Evolutionary conservation across 2,113 vertebrate genomes (phyloP), one percentile per base, ranked within the genome.

Genomic region (Aptenodytes forsteri): DNA sequence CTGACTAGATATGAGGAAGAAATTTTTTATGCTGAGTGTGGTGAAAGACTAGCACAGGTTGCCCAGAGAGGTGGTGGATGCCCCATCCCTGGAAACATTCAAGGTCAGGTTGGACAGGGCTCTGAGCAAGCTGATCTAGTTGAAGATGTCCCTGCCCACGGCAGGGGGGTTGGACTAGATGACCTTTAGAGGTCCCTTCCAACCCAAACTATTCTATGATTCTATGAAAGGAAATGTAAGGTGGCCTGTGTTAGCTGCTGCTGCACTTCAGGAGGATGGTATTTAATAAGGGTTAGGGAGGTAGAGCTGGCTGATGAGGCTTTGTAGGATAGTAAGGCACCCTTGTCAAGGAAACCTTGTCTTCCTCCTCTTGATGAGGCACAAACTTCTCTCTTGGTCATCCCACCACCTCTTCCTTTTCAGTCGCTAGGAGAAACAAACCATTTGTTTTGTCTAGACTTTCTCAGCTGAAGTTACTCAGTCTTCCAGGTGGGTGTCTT

Each of bases 381-480:
- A 86, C 2, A 7, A 91, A 91, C 49, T 90, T 80, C 77, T 61
- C 23, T 73, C 40, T 83, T 78, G 72, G 91, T 91, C 69, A 66
- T 83, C 64, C 50, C 50, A 89, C 81, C 69, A 73, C 59, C 27
- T 93, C 83, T 94, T 96, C 62, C 75, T 96, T 94, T 90, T 87
- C 58, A 70, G 77, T 81, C 36, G 0, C 58, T 87, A 52, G 59
- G 76, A 96, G 80, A 95, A 91, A 77, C 0, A 11, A 82, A 29
- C 59, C 38, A 13, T 87, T 94, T 95, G 83, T 94, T 86, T 83
- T 90, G 93, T 96, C 92, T 94, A 93, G 93, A 89, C 89, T 94
- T 85, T 1, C 6, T 1, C 6, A 10, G 42, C 75, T 95, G 76
- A 89, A 94, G n/a, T 94, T 77, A 76, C 34, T 95, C 83, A 89